phyloP scores from a whole-genome alignment of 2,888 invertebrate genomes.

The Hyposoter dolosus region DNA sequence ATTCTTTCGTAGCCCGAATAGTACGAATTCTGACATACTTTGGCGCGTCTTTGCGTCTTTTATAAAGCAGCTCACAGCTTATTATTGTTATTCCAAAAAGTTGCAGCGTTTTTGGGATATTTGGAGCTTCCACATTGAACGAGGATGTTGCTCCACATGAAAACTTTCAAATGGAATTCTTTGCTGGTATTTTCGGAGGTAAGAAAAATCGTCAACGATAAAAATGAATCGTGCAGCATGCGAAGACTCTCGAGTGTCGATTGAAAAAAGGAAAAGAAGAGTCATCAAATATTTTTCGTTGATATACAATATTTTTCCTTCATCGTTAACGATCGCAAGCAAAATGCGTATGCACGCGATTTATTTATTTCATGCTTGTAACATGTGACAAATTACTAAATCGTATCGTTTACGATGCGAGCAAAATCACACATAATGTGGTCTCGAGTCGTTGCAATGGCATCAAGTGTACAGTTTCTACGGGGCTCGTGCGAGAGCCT shows the following conservation, averaged over 20 bases:
- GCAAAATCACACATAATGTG: constrained; percentile 12
- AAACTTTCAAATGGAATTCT: neutral
- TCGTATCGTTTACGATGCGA: constrained; percentile 32
- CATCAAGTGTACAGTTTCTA: constrained; percentile 21
- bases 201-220: neutral
- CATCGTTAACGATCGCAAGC: neutral
- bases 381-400: constrained; percentile 62
- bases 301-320: neutral
- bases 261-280: neutral
- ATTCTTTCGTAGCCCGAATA: neutral
- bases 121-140: neutral
- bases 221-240: neutral
- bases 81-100: neutral
- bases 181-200: neutral
- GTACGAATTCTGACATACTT: neutral
- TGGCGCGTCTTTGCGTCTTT: neutral
- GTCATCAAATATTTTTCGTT: neutral
- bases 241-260: neutral
- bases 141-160: neutral
- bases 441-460: constrained; percentile 33
- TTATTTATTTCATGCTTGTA: constrained; percentile 53
- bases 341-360: constrained; percentile 24
- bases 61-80: neutral
- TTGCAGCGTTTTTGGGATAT: neutral
- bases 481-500: constrained; percentile 37